Percentiles rank a stretch among this genome's conserved stretches.
These are phyloP conservation scores for Aromia moschata DNA, from an alignment of 2,888 invertebrate genomes.

Conservation along the genomic window DNA sequence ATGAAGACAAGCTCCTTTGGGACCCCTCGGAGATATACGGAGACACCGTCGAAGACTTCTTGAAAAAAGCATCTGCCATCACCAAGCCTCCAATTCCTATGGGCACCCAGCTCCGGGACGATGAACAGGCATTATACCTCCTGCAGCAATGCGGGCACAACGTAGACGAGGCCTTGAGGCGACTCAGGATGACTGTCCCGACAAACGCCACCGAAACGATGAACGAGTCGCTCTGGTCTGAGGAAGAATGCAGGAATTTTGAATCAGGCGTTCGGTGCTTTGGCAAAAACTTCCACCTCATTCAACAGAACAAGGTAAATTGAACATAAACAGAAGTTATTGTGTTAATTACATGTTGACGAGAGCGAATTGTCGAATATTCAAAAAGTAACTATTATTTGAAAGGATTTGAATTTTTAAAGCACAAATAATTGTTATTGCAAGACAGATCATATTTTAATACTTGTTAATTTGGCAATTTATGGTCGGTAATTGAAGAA, in stretches of 20 bases:
- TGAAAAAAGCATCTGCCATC: conserved; percentile 68
- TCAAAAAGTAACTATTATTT: too few relatives aligned
- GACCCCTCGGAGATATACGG: conserved; percentile 82
- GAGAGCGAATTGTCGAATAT: too few relatives aligned
- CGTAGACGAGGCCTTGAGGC: conserved; percentile 89
- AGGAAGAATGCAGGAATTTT: conserved; percentile 96
- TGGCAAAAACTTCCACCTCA: conserved; percentile 96
- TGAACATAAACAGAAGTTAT: conserved; percentile 17
- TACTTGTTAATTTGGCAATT: too few relatives aligned
- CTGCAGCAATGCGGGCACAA: conserved; percentile 95
- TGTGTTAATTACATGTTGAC: too few relatives aligned
- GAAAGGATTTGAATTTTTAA: too few relatives aligned
- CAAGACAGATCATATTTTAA: too few relatives aligned
- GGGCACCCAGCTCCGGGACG: conserved; percentile 84
- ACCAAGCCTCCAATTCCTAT: conserved; percentile 69
- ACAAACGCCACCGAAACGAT: conserved; percentile 73
- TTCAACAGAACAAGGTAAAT: conserved; percentile 87
- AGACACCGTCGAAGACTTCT: conserved; percentile 81
- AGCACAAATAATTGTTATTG: too few relatives aligned
- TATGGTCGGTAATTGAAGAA: too few relatives aligned
- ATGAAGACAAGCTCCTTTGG: conserved; percentile 95
- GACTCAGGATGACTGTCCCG: conserved; percentile 65
- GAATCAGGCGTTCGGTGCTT: conserved; percentile 93
- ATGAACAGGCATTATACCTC: conserved; percentile 89
- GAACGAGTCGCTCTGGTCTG: conserved; percentile 85